phyloP scores from a whole-genome alignment of 2,113 vertebrate species.

The Poecile atricapillus region DNA sequence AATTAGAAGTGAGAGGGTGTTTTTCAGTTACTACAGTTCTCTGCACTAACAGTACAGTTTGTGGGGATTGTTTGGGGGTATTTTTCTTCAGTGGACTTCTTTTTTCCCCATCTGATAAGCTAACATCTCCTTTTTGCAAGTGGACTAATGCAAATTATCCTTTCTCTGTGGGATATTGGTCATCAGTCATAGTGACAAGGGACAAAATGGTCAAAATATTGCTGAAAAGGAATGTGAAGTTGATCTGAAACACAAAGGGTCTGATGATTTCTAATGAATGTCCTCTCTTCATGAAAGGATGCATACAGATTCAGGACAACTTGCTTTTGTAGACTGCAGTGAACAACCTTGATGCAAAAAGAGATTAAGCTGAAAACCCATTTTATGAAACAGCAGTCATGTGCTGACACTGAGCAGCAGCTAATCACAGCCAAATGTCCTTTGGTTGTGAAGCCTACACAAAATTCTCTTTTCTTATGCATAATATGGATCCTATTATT shows the following conservation, averaged over 20 bases:
- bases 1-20: neutral
- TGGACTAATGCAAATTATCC: neutral
- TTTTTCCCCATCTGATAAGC: neutral
- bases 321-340: neutral
- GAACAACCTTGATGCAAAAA: neutral
- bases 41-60: neutral
- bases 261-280: neutral
- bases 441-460: neutral
- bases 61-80: fast-evolving
- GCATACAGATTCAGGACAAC: neutral
- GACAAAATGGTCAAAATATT: neutral
- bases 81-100: neutral
- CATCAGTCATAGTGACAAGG: neutral
- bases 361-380: neutral
- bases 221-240: neutral
- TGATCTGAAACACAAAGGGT: neutral
- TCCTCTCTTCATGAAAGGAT: neutral
- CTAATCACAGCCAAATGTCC: neutral
- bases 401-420: neutral
- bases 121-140: neutral
- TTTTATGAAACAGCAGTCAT: neutral
- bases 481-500: slow-evolving; percentile 26
- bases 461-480: slow-evolving; percentile 29
- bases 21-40: neutral
- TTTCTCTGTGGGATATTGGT: neutral